Evolutionary conservation across 1,140 invertebrate genomes (phyloP).

Genomic region (Tigriopus japonicus): DNA sequence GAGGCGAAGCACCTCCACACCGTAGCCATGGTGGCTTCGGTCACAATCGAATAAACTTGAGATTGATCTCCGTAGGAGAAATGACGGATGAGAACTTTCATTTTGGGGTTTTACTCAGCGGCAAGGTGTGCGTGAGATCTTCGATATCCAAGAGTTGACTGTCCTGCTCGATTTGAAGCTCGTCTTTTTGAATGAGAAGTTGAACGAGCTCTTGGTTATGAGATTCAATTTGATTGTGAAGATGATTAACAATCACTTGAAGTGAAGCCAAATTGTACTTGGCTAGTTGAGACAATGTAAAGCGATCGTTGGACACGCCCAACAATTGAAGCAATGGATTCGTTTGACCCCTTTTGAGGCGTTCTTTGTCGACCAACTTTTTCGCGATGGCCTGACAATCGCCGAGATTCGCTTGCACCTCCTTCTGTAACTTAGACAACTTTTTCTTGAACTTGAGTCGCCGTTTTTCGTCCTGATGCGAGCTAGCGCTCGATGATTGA

Average conservation of each 20-base stretch:
- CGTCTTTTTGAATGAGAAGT: neutral
- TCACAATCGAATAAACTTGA: neutral
- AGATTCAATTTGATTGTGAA: neutral
- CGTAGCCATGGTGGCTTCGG: neutral
- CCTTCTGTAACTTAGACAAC: neutral
- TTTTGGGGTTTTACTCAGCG: neutral
- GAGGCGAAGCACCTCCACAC: neutral
- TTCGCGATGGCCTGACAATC: neutral
- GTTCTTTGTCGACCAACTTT: neutral
- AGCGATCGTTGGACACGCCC: neutral
- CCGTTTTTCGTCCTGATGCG: neutral
- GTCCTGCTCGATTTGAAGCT: slow-evolving; percentile 1
- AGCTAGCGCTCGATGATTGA: neutral
- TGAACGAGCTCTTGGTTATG: neutral
- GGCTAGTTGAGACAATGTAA: neutral
- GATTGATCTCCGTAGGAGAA: neutral
- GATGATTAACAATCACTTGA: neutral
- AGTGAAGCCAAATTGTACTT: neutral
- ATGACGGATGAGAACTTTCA: neutral
- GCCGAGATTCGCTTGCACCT: neutral
- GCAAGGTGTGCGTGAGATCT: neutral
- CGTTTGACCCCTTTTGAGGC: neutral
- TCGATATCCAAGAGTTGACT: slow-evolving; percentile 1
- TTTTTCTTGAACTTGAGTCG: neutral
- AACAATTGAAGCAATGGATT: neutral